Base-by-base conservation (phyloP, 2,113 vertebrate genomes). In the Muscicapa adusta region DNA sequence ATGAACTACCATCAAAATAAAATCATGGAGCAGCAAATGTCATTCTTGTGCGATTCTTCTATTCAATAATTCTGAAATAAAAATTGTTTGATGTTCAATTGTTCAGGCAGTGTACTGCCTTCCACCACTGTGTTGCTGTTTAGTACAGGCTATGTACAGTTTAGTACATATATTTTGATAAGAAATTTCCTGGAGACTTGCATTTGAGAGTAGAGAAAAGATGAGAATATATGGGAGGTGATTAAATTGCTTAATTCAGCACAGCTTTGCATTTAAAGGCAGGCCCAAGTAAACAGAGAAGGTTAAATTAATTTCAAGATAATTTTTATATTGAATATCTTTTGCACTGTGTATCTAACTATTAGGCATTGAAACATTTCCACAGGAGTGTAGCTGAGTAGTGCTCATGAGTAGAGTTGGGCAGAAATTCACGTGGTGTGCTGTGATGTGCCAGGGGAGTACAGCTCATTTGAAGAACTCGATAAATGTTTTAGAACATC, bases 401-500 rank as follows among this genome's bases (percentile, higher is more conserved):
- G 50, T 4, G 24, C 18, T 83, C 0, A 0, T 7, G n/a, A 89
- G 23, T 15, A 60, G 50, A 25, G 22, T 14, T 74, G 36, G n/a
- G 38, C n/a, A 74, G 73, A 71, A 70, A 51, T 72, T 57, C 0
- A 1, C 1, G 0, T 48, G 18, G 12, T 63, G 20, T 65, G 22
- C 54, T 91, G 54, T 23, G 20, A 42, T 68, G 58, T 78, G 54
- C 48, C 50, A 38, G 43, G 47, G 50, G 62, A 79, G 45, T 38
- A 50, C 16, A 67, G 31, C 34, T 92, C 33, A 24, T 65, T 23
- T 91, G 67, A 79, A 89, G 34, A 76, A 72, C 45, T 72, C 70
- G 58, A 91, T 95, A 89, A 92, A 88, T 91, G 87, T 92, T 94
- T 94, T 63, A 88, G 66, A 65, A 87, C 43, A 89, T 60, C n/a